Evolutionary conservation across 1,140 invertebrate genomes (phyloP), one percentile per base, ranked within the genome.

Genomic region (Heterodera carotae): DNA sequence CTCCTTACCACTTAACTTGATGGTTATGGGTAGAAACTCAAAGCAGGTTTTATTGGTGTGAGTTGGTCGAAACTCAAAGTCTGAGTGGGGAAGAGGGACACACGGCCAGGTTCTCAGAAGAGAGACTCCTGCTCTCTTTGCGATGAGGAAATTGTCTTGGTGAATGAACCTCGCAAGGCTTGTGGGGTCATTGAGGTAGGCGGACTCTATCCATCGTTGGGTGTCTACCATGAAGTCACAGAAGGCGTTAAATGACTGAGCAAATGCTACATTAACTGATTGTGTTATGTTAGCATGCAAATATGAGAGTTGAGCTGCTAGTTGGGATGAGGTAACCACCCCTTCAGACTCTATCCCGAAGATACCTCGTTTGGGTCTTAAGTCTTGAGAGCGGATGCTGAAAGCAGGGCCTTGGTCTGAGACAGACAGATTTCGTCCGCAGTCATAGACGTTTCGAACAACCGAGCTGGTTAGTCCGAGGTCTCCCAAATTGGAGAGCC

Each of bases 61-160:
- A 4, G 62, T 66, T 66, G 62, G 62, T 10, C 27, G 33, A 31
- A 66, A 31, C 12, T 66, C 33, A 66, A 31, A 66, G 27, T 66
- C 27, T 10, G 62, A 31, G 8, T 29, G 62, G 18, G 8, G 7
- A 18, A 66, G 62, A 31, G 27, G 62, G 62, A 66, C 33, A 33
- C 62, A 66, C 18, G 62, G 62, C 62, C 62, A 66, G 7, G 33
- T 66, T 66, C 33, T 66, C 4, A 66, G 62, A 4, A 33, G 27
- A 33, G 62, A 31, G 18, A 29, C 62, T 31, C 27, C 27, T 1
- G 18, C 33, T 31, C 33, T 29, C 33, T 33, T 29, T 12, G 62
- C 62, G 18, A 66, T 66, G 7, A 66, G 18, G 33, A 31, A 31
- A 18, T 29, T 66, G 18, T 66, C 18, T 31, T 66, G 27, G 27